Evolutionary conservation across 2,888 invertebrate species (phyloP), one percentile per base, ranked within the genome.

Genomic region (Mimas tiliae): DNA sequence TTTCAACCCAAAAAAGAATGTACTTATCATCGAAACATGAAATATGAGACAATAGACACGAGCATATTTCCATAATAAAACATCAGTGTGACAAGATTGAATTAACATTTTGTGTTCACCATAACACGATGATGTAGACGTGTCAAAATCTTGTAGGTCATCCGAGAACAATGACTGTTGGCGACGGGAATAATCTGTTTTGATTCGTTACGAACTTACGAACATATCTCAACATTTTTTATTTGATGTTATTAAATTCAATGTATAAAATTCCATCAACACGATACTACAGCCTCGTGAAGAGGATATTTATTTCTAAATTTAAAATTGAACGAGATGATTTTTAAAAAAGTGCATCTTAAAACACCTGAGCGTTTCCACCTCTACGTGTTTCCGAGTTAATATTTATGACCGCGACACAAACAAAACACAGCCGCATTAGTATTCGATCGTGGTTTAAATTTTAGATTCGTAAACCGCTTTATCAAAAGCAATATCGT

Each of bases 401-500:
- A 90, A 91, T 91, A 91, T 91, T 91, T 89, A 91, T 89, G 87
- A 87, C 77, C 76, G 75, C 77, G 82, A 84, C 78, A 84, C 85
- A 87, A 89, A 90, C 91, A 90, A 91, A 91, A 89, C 89, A 84
- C 83, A 78, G 75, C 66, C 69, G 80, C 89, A 89, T 92, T 90
- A 91, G 87, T 87, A 91, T 91, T 88, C 91, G 87, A 91, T 89
- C 86, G 83, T 87, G 83, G 85, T 92, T 92, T 92, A 91, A 90
- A 93, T 88, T 93, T 91, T 84, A 92, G 91, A 93, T 93, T 92
- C 84, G 85, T 86, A 90, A 91, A 91, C 89, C 88, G 90, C 89
- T 91, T 92, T 93, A 93, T 92, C 91, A 91, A 88, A 89, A 89
- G 90, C 90, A 88, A 93, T 93, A 93, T 91, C 93, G 79, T 82